Base-by-base conservation (phyloP, 2,888 invertebrate genomes). In the Hypomecis atomaria region DNA sequence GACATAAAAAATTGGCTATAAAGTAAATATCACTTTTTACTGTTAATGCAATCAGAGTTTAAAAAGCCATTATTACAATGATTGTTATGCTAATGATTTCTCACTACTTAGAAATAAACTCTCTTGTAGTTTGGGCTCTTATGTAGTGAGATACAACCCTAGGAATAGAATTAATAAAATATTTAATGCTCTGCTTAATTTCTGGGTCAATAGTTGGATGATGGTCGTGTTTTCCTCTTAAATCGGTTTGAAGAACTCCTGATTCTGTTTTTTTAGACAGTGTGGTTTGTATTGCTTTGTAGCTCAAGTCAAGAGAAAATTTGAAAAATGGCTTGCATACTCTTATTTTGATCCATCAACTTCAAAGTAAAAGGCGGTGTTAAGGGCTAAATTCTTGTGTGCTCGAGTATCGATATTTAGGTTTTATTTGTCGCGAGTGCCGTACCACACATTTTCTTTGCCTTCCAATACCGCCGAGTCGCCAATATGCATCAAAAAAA, bases 151-250 rank as follows among this genome's bases (percentile, higher is more conserved):
- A 59, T 9, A 45, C 50, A 34, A 62, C 53, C 11, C 56, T 34
- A 5, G 62, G 57, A 77, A 83, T 60, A 68, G 79, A 70, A 71
- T 71, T 62, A 47, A 59, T 62, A 38, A 62, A 62, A 9, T 57
- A 40, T 11, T 7, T 38, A 34, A 48, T 34, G n/a, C 43, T 33
- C 10, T 36, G 36, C 7, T n/a, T 45, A 6, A 48, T 38, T 23
- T 38, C n/a, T 36, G 37, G 23, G n/a, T 48, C 23, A 0, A 44
- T 40, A 9, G n/a, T 57, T n/a, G 8, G 4, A 3, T 53, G 38
- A 8, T 42, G 7, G 23, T 6, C 52, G 10, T 53, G 42, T 53
- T 53, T 53, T 0, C 13, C 38, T 23, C 52, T 23, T 38, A 23
- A 40, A 23, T 38, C 52, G 9, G 36, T 3, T 23, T 40, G 7